A percentile compares a stretch with the other conserved stretches of the same genome.
Conservation (phyloP, 2,113 vertebrate genomes). For the Eurystomus gularis region DNA sequence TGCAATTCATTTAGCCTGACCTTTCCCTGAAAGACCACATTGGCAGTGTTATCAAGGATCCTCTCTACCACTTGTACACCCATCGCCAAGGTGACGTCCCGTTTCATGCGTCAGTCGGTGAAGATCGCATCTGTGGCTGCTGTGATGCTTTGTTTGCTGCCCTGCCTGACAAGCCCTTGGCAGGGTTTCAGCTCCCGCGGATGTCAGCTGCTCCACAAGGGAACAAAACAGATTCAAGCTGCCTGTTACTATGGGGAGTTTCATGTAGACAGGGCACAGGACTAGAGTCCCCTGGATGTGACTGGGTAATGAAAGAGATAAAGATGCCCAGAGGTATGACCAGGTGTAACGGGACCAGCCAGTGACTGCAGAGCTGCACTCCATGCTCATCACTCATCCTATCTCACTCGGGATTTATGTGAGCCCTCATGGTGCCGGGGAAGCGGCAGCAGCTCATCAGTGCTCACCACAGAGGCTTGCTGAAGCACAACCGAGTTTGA, state of each 20-base stretch:
- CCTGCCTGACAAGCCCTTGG: constrained; percentile 57
- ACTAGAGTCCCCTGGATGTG: neutral
- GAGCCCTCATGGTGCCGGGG: accelerated
- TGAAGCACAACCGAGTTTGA: neutral
- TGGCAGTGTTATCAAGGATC: neutral
- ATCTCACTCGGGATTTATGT: neutral
- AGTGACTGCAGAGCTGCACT: neutral
- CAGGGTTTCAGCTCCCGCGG: constrained; percentile 30
- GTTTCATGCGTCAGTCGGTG: constrained; percentile 12
- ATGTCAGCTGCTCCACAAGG: constrained; percentile 22
- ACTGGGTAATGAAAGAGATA: neutral
- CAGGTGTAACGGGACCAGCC: neutral
- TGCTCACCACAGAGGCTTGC: neutral
- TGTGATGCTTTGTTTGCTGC: constrained; percentile 57
- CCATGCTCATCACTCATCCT: neutral
- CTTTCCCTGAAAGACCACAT: constrained; percentile 7
- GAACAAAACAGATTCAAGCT: constrained; percentile 12
- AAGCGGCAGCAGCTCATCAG: neutral
- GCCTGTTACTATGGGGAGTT: neutral
- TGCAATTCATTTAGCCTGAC: constrained; percentile 47
- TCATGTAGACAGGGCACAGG: neutral
- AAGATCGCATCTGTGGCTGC: neutral
- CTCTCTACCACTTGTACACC: neutral
- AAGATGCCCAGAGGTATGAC: neutral
- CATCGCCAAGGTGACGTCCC: constrained; percentile 52